These are phyloP conservation scores for Lepetodrilus schrolli DNA, from an alignment of 2,888 invertebrate species.

Conservation along the genomic window DNA sequence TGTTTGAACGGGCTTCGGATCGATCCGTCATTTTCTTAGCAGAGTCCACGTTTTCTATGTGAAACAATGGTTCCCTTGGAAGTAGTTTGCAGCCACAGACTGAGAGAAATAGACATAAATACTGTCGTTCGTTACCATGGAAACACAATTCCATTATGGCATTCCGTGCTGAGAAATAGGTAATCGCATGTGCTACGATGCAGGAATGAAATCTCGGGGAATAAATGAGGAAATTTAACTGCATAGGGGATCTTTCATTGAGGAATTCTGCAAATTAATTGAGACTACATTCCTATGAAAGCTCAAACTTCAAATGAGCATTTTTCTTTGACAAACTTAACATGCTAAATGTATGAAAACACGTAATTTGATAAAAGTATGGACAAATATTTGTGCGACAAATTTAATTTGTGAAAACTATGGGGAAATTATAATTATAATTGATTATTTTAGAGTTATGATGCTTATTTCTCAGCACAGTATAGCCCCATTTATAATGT, in stretches of 20 bases:
- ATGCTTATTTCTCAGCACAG: neutral
- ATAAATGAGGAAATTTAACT: too few relatives aligned
- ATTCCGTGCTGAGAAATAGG: neutral
- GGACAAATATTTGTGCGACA: too few relatives aligned
- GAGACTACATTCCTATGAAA: too few relatives aligned
- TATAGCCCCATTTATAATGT: neutral
- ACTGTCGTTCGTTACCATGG: constrained; percentile 18
- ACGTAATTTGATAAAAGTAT: too few relatives aligned
- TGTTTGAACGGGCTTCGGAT: constrained; percentile 8
- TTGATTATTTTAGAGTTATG: too few relatives aligned
- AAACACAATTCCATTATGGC: constrained; percentile 19
- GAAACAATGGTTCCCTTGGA: neutral
- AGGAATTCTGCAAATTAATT: too few relatives aligned
- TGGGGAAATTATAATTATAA: too few relatives aligned
- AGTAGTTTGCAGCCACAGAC: neutral
- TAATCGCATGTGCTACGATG: neutral
- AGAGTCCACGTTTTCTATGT: neutral
- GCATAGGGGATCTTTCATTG: too few relatives aligned
- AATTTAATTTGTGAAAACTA: too few relatives aligned
- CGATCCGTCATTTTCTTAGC: constrained; percentile 2
- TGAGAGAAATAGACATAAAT: constrained; percentile 12
- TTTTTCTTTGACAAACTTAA: neutral
- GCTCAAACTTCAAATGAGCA: too few relatives aligned
- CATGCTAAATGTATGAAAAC: too few relatives aligned
- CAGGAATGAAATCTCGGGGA: too few relatives aligned